Base-by-base conservation (phyloP, 2,797 vertebrate species). In the Huso huso region DNA sequence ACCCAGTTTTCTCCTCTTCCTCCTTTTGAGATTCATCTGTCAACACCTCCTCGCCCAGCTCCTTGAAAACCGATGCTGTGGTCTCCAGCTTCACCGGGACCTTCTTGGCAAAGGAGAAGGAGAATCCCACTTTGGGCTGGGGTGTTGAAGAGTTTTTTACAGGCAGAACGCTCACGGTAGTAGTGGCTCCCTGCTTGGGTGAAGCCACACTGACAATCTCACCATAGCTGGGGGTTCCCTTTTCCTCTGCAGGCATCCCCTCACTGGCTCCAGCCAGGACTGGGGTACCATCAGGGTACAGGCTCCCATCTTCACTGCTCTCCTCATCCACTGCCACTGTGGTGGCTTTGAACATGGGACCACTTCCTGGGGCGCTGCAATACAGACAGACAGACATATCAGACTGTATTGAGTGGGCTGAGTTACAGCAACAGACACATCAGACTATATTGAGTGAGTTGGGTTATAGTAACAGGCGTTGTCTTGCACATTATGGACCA, bases 71-170 rank as follows among this genome's bases (percentile, higher is more conserved):
- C 0, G 96, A 96, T 15, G 97, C 95, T 1, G 87, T 95, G 0
- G 94, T 97, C 81, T 98, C 96, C 2, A 99, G 88, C 79, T 97
- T 99, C 9, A 97, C 92, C 0, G 96, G 95, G 0, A 93, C 90
- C 80, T 99, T 99, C 78, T 98, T 99, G 12, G 97, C 95, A 62
- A 99, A 98, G 0, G 96, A 99, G 79, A 99, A 99, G 0, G 94
- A 99, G 48, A 99, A 95, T 0, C 95, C 95, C 3, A 97, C 85
- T 84, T 99, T 99, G 73, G 96, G 93, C 18, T 37, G 37, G 37
- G 37, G 37, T 37, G 37, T 37, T 37, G 37, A 37, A 37, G 78
- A 74, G 49, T 84, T 92, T 76, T 93, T 98, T 67, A 94, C 84
- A 63, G 90, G 83, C 64, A 91, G 90, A 73, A 96, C 18, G 18